Evolutionary conservation across 2,888 invertebrate species (phyloP).

Genomic region (Diarsia dahlii): DNA sequence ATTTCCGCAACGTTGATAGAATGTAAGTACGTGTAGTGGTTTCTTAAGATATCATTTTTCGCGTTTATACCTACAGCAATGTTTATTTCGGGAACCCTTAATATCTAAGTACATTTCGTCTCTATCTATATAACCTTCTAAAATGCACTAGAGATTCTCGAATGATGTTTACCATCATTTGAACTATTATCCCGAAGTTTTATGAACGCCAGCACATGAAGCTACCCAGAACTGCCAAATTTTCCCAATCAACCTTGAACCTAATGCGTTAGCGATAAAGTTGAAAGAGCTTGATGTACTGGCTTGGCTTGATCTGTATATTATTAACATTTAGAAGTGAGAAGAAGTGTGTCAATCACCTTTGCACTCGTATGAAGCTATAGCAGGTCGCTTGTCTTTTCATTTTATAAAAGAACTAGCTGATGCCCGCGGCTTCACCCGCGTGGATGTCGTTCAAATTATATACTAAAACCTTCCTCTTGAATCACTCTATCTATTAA

Average conservation of each 20-base stretch:
- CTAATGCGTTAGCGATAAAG: no score
- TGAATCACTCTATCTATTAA: no score
- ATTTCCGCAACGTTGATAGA: slow-evolving; percentile 49
- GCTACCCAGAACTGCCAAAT: no score
- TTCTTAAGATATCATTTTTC: slow-evolving; percentile 30
- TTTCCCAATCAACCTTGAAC: no score
- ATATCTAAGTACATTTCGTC: background rate
- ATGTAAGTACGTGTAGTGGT: slow-evolving; percentile 42
- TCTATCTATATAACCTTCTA: background rate
- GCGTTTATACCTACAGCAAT: background rate
- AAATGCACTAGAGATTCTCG: background rate
- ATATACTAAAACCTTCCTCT: no score
- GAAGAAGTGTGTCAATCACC: background rate
- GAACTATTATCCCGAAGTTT: background rate
- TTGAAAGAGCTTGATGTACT: no score
- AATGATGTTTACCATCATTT: background rate
- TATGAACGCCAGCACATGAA: no score
- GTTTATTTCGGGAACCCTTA: background rate
- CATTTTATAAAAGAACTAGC: slow-evolving; percentile 19
- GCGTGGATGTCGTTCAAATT: no score
- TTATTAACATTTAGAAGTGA: no score
- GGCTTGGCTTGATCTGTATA: no score
- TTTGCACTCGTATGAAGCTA: background rate
- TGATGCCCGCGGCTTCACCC: no score
- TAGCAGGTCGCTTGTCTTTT: background rate